Evolutionary conservation across 30 jellyfish, hydroid and myxozoan genomes (phyloP).

Genomic region (Catostylus mosaicus): DNA sequence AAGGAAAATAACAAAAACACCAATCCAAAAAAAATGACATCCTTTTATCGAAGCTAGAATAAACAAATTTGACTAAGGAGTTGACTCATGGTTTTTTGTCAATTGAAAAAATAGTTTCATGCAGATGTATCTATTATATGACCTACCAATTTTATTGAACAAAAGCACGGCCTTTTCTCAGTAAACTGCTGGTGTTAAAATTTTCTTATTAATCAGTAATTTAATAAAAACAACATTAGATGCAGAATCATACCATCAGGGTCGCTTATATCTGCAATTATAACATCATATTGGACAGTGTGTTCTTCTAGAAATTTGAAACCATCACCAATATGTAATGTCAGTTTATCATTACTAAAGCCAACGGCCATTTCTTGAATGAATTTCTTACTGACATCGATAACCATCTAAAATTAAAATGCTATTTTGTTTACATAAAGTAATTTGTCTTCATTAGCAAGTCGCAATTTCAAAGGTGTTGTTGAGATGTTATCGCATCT

Average conservation of each 20-base stretch:
- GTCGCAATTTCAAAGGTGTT: too few relatives aligned
- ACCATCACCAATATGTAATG: conserved; percentile 57
- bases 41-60: not conserved
- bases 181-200: not conserved
- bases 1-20: not conserved
- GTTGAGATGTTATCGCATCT: too few relatives aligned
- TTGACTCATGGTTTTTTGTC: too few relatives aligned
- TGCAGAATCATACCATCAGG: conserved; percentile 67
- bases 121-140: too few relatives aligned
- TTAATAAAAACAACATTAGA: not conserved
- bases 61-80: not conserved
- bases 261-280: conserved; percentile 81
- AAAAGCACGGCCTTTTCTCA: not conserved
- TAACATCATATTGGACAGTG: conserved; percentile 65
- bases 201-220: too few relatives aligned
- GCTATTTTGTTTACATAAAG: not conserved
- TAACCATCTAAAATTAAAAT: conserved; percentile 70
- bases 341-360: conserved; percentile 42
- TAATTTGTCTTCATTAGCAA: too few relatives aligned
- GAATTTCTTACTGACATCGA: conserved; percentile 68
- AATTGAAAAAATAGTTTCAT: too few relatives aligned
- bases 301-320: conserved; percentile 51
- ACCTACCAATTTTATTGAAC: too few relatives aligned
- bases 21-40: not conserved
- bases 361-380: conserved; percentile 79